Conservation (phyloP, 2,888 invertebrate genomes). For the Parapristionchus giblindavisi region DNA sequence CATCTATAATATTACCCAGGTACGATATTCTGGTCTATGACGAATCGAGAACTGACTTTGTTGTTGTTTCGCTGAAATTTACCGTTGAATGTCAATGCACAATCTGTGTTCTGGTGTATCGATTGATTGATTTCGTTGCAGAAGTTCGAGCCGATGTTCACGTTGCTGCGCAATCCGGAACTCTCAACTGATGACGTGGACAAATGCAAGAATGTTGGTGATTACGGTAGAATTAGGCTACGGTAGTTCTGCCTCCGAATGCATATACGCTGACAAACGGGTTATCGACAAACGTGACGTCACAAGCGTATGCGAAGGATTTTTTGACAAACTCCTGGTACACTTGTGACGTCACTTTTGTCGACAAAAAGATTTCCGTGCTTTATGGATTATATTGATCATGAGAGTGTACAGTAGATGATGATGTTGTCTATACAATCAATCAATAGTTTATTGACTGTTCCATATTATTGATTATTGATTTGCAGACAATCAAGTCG, state of each 20-base stretch:
- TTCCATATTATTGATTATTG: no score
- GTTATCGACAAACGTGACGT: no score
- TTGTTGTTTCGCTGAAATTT: background rate
- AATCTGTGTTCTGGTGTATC: no score
- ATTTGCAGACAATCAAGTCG: slow-evolving; percentile 12
- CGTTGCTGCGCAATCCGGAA: slow-evolving; percentile 39
- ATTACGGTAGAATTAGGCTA: no score
- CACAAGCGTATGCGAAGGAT: no score
- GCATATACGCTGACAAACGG: no score
- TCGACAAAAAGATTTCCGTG: no score
- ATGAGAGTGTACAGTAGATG: background rate
- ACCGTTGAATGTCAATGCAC: no score
- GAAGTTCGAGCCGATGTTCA: slow-evolving; percentile 38
- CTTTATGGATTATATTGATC: background rate
- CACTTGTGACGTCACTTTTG: background rate
- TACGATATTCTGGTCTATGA: slow-evolving; percentile 24
- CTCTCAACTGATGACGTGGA: slow-evolving; percentile 45
- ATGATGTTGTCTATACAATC: background rate
- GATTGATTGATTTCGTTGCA: background rate
- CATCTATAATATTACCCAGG: slow-evolving; percentile 38
- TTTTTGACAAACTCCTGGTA: background rate
- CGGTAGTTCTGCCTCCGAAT: no score
- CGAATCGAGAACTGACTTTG: no score
- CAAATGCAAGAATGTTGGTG: slow-evolving; percentile 42
- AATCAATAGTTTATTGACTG: no score